Base-by-base conservation (phyloP, 2,113 vertebrate species). In the Triplophysa rosa region DNA sequence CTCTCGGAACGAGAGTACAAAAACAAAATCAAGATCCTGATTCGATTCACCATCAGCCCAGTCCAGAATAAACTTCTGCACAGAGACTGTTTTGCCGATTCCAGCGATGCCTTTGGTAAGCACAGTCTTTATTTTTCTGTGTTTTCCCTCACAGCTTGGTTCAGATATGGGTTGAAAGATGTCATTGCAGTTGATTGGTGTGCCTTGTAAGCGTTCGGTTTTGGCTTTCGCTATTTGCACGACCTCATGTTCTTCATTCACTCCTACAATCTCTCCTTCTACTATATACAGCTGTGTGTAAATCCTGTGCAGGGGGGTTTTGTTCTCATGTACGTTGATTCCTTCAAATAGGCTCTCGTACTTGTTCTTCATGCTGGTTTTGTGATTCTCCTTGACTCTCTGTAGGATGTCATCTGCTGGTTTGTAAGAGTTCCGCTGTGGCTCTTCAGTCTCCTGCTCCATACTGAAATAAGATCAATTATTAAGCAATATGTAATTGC, bases 21-120 rank as follows among this genome's bases (percentile, higher is more conserved):
- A 76, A 1, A 76, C 9, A 64, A 76, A 76, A 64, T 76, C 73
- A 12, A 76, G 23, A 64, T 64, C 59, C 24, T 63, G 61, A 76
- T 76, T 76, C 12, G 59, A 40, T 64, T 62, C 47, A 16, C 61
- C 73, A 24, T 52, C 59, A 33, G 73, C 59, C 73, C 73, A 76
- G 17, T 64, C 73, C 17, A 76, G 73, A 49, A 76, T 76, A 14
- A 76, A 76, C 17, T 76, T 75, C 42, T 76, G 73, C 42, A 76
- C 73, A 52, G 73, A 76, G 21, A 76, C 40, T 0, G 73, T 76
- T 64, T 76, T 76, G 49, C 42, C 72, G 29, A 75, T 75, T 49
- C 73, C 73, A 64, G 73, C 61, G n/a, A 76, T 76, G 40, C 73
- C 73, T 76, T 62, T 76, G 73, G 73, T 76, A 29, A 76, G 42